Percentiles rank a stretch among this genome's conserved stretches.
Conservation (phyloP, 92 coral and sea anemone species). For the Nematostella vectensis region DNA sequence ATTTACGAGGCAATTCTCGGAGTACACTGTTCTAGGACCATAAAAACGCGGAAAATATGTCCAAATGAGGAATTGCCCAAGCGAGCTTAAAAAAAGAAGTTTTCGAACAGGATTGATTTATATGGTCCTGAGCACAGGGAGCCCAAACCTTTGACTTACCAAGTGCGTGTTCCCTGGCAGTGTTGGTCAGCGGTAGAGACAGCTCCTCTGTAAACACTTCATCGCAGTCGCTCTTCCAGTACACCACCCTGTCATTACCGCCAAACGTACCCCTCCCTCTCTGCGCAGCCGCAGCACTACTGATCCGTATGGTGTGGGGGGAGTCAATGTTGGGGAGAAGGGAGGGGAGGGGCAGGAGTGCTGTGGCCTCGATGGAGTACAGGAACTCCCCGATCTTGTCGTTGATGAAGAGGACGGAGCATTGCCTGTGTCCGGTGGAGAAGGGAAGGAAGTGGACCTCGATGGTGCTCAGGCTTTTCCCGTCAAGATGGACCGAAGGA, state of each 20-base stretch:
- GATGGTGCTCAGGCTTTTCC: slow-evolving; percentile 59
- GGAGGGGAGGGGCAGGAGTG: slow-evolving; percentile 84
- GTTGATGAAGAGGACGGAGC: slow-evolving; percentile 91
- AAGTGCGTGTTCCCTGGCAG: slow-evolving; percentile 77
- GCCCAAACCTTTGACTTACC: too few relatives aligned
- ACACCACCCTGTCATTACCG: slow-evolving; percentile 89
- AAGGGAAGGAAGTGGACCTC: slow-evolving; percentile 92
- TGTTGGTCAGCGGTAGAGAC: slow-evolving; percentile 58
- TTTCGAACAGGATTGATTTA: too few relatives aligned
- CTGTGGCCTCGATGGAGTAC: slow-evolving; percentile 89
- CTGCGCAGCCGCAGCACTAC: slow-evolving; percentile 91
- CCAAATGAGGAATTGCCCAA: too few relatives aligned
- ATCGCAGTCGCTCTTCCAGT: slow-evolving; percentile 89
- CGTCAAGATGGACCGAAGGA: slow-evolving; percentile 54
- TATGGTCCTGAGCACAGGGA: too few relatives aligned
- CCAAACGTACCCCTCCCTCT: slow-evolving; percentile 86
- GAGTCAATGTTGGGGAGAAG: slow-evolving; percentile 77
- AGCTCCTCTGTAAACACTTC: slow-evolving; percentile 87
- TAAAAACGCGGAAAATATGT: too few relatives aligned
- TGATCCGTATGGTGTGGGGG: slow-evolving; percentile 79
- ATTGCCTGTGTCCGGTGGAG: slow-evolving; percentile 81
- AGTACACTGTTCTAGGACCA: too few relatives aligned
- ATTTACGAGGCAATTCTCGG: too few relatives aligned
- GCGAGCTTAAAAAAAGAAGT: too few relatives aligned
- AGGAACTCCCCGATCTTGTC: slow-evolving; percentile 94